A percentile compares a stretch with the other conserved stretches of the same genome.
phyloP scores from a whole-genome alignment of 2,888 invertebrate genomes.

The Tetragonula carbonaria region DNA sequence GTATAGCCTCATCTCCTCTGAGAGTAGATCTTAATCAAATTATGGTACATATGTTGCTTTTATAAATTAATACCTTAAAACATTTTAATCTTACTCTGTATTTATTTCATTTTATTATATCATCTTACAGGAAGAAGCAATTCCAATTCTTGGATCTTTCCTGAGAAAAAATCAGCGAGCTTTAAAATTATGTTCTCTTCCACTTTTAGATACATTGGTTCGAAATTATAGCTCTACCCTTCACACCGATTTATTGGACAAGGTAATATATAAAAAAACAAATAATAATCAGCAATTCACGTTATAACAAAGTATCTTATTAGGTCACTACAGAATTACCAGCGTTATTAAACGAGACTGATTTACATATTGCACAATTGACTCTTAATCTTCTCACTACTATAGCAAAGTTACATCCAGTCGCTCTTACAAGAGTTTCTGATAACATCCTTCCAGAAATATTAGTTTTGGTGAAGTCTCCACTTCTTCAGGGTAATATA shows the following conservation, averaged over 20 bases:
- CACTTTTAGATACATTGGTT: conserved; percentile 95
- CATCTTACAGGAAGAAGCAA: conserved; percentile 89
- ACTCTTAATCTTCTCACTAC: conserved; percentile 93
- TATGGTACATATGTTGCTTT: conserved; percentile 85
- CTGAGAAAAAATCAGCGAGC: conserved; percentile 98
- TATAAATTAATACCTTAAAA: background rate
- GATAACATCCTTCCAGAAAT: conserved; percentile 93
- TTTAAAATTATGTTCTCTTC: conserved; percentile 95
- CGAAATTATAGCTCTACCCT: conserved; percentile 92
- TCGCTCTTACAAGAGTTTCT: conserved; percentile 90
- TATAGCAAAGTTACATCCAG: conserved; percentile 91
- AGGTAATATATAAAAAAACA: conserved; percentile 83
- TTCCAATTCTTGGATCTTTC: conserved; percentile 97
- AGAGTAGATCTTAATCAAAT: conserved; percentile 93
- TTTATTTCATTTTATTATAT: conserved; percentile 22
- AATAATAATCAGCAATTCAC: background rate
- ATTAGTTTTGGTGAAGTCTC: conserved; percentile 94
- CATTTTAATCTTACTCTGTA: conserved; percentile 35
- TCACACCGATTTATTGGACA: conserved; percentile 90
- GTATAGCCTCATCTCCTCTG: conserved; percentile 95
- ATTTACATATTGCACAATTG: conserved; percentile 98
- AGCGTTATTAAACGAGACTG: conserved; percentile 95
- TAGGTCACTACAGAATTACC: conserved; percentile 95
- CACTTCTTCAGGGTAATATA: conserved; percentile 92
- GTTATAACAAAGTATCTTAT: conserved; percentile 12